Conservation (phyloP, 2,113 vertebrate genomes). For the Agapornis roseicollis region DNA sequence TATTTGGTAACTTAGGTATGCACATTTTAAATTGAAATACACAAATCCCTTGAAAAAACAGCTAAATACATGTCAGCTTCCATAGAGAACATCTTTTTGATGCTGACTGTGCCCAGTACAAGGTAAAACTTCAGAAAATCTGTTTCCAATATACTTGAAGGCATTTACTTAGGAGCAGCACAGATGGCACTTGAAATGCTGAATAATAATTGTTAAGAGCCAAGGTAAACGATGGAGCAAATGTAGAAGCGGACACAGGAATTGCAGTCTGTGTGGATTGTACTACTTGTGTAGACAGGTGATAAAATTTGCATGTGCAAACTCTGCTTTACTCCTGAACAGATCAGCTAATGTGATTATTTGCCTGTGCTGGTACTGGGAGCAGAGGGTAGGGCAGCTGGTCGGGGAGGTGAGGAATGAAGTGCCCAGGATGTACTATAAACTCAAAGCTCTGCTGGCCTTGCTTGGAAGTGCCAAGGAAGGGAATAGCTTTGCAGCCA, state of each 20-base stretch:
- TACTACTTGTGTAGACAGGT: not conserved
- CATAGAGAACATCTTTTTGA: conserved; percentile 40
- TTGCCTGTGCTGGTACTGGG: not conserved
- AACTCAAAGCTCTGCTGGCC: not conserved
- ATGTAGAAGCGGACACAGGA: not conserved
- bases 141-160: conserved; percentile 63
- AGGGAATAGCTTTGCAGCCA: not conserved
- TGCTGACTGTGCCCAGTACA: conserved; percentile 18
- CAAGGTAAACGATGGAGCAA: conserved; percentile 31
- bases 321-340: not conserved
- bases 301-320: conserved; percentile 14
- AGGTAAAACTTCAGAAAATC: conserved; percentile 64
- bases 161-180: conserved; percentile 69
- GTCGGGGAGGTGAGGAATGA: not conserved
- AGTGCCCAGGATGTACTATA: not conserved
- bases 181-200: conserved; percentile 70
- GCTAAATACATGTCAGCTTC: conserved; percentile 55
- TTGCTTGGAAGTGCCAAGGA: not conserved
- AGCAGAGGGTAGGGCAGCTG: not conserved
- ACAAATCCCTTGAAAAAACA: conserved; percentile 33
- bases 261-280: not conserved
- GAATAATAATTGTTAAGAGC: conserved; percentile 65
- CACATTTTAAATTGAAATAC: conserved; percentile 65
- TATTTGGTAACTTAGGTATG: conserved; percentile 38
- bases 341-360: not conserved